A percentile compares a stretch with the other conserved stretches of the same genome.
These are phyloP conservation scores for Chymomyza procnemis DNA, from an alignment of 2,888 invertebrate genomes.

Conservation along the genomic window DNA sequence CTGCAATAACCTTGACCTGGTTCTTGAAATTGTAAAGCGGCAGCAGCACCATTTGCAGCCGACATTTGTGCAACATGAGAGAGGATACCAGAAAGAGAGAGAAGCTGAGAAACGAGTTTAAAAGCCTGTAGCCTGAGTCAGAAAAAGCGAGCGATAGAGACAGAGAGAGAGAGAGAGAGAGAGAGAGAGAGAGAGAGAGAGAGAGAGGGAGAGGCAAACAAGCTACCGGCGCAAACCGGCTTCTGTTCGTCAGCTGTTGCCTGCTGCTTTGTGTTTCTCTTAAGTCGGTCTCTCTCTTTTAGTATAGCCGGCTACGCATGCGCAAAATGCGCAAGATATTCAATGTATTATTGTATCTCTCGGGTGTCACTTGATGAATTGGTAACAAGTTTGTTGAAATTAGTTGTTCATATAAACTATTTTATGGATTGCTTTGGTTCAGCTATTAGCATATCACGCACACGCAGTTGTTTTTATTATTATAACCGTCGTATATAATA, in stretches of 20 bases:
- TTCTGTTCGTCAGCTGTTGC: neutral
- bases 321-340: conserved; percentile 49
- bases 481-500: conserved; percentile 8
- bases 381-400: conserved; percentile 44
- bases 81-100: conserved; percentile 19
- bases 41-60: conserved; percentile 37
- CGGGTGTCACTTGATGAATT: conserved; percentile 44
- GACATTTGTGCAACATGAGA: conserved; percentile 48
- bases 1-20: conserved; percentile 77
- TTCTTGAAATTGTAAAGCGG: conserved; percentile 77
- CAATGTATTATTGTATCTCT: conserved; percentile 25
- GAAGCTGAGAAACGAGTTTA: conserved; percentile 62
- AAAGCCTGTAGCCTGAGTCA: conserved; percentile 19
- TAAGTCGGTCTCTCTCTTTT: neutral
- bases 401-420: conserved; percentile 11
- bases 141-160: neutral
- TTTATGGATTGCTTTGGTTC: neutral
- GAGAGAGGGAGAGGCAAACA: conserved; percentile 30
- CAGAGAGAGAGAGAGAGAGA: neutral
- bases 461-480: conserved; percentile 49
- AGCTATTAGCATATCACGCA: conserved; percentile 31
- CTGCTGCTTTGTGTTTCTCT: neutral
- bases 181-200: neutral
- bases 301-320: conserved; percentile 62
- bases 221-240: conserved; percentile 12